phyloP scores from a whole-genome alignment of 1,140 invertebrate species.

The Polyergus mexicanus region DNA sequence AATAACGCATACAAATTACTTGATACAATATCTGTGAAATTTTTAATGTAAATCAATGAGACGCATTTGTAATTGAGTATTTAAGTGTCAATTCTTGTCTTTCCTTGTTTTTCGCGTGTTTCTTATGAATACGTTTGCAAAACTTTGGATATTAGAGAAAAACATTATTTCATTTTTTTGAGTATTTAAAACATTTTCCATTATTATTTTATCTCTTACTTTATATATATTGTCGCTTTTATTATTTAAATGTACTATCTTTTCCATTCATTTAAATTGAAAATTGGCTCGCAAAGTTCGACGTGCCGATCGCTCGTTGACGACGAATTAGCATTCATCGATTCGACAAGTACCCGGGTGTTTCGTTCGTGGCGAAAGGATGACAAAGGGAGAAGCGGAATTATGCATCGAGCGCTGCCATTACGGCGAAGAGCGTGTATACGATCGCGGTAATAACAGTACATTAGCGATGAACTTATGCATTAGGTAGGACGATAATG shows the following conservation, averaged over 20 bases:
- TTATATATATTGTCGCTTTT: not conserved
- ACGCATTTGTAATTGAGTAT: not conserved
- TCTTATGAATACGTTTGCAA: not conserved
- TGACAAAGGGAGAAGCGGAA: conserved; percentile 69
- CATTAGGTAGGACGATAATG: conserved; percentile 71
- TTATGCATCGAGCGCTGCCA: conserved; percentile 69
- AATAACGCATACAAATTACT: not conserved
- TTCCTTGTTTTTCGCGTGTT: not conserved
- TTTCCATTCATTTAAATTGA: conserved; percentile 13
- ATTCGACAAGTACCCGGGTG: conserved; percentile 59
- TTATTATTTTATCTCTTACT: not conserved
- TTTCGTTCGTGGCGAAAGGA: conserved; percentile 48
- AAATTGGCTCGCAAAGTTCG: conserved; percentile 39
- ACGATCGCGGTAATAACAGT: conserved; percentile 73
- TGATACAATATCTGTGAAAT: not conserved
- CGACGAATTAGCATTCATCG: conserved; percentile 70
- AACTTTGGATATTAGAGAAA: not conserved
- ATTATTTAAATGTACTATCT: not conserved
- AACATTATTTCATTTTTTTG: not conserved
- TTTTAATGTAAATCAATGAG: conserved; percentile 27
- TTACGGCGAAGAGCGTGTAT: conserved; percentile 63
- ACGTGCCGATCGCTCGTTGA: conserved; percentile 49
- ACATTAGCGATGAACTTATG: conserved; percentile 67
- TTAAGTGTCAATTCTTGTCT: not conserved
- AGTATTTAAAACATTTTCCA: not conserved